Conservation (phyloP, 1,140 invertebrate species). For the Cyclina sinensis region DNA sequence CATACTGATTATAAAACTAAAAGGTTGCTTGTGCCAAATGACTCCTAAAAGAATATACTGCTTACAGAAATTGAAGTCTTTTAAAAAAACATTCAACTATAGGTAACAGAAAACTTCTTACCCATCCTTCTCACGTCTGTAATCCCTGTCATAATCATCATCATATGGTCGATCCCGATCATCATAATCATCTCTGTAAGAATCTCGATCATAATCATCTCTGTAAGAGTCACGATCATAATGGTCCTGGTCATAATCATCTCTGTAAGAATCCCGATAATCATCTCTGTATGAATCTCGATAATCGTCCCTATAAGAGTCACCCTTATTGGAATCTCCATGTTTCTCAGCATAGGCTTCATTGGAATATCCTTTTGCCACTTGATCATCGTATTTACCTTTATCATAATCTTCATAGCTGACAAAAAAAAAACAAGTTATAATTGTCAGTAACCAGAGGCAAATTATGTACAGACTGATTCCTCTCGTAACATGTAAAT, state of each 20-base stretch:
- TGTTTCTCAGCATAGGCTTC: constrained; percentile 2
- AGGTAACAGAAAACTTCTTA: background rate
- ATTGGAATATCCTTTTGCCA: background rate
- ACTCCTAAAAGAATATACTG: too few relatives aligned
- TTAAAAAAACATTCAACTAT: too few relatives aligned
- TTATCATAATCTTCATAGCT: constrained; percentile 31
- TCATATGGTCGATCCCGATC: constrained; percentile 41
- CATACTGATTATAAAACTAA: too few relatives aligned
- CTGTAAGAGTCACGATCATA: constrained; percentile 16
- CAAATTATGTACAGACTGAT: too few relatives aligned
- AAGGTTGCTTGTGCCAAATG: too few relatives aligned
- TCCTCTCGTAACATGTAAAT: too few relatives aligned
- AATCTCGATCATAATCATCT: constrained; percentile 36
- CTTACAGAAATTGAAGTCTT: too few relatives aligned
- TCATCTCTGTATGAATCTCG: background rate
- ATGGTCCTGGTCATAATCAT: constrained; percentile 18
- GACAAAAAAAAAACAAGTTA: background rate
- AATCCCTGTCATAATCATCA: background rate
- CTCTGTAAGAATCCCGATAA: background rate
- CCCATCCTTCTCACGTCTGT: constrained; percentile 10
- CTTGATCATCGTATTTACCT: background rate
- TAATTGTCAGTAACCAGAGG: too few relatives aligned
- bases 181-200: constrained; percentile 34
- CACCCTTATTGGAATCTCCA: constrained; percentile 21
- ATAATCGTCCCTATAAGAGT: background rate